phyloP scores from a whole-genome alignment of 2,113 vertebrate species.

The Ailurus styani region DNA sequence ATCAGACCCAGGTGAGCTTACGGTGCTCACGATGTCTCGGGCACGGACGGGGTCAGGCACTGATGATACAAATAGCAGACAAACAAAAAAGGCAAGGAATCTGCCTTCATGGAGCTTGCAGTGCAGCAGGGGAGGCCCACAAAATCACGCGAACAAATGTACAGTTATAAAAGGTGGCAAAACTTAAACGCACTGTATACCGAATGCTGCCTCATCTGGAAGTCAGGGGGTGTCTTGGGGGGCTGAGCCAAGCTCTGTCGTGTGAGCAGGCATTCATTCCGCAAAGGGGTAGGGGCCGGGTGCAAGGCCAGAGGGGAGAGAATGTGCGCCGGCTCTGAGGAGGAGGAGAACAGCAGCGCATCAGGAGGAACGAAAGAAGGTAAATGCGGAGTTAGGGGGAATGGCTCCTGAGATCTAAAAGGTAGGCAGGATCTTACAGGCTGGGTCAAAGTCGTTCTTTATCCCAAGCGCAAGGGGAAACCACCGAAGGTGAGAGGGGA shows the following conservation, averaged over 20 bases:
- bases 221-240: not conserved
- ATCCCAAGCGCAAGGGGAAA: not conserved
- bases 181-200: not conserved
- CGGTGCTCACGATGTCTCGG: not conserved
- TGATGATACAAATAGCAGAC: not conserved
- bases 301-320: not conserved
- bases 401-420: not conserved
- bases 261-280: accelerated
- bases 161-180: not conserved
- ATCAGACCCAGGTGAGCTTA: not conserved
- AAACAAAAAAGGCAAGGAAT: not conserved
- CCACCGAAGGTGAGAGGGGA: not conserved
- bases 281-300: not conserved
- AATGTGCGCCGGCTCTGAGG: not conserved
- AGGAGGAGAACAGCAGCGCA: accelerated
- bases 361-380: not conserved
- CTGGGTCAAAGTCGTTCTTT: not conserved
- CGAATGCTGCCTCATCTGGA: not conserved
- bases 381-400: not conserved
- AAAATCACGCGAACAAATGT: not conserved
- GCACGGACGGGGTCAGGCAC: accelerated
- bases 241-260: accelerated
- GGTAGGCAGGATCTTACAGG: not conserved
- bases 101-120: not conserved
- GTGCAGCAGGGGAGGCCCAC: not conserved